Conservation (phyloP, 2,888 invertebrate species). For the Hydroisotoma schaefferi region DNA sequence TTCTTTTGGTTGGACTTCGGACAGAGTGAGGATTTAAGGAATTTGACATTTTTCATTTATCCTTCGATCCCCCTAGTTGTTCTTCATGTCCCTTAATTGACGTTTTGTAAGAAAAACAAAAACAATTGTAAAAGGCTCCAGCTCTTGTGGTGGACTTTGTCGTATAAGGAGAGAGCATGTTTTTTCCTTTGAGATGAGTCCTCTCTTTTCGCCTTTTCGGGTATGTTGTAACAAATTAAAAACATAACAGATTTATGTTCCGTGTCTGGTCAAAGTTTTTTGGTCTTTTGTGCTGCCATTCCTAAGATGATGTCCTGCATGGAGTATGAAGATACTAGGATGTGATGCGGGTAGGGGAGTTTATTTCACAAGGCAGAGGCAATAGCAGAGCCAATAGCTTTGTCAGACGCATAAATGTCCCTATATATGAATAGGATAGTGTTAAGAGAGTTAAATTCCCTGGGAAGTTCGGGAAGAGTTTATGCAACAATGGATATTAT, state of each 20-base stretch:
- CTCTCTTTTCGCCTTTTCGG: slow-evolving; percentile 1
- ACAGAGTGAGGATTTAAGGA: too few relatives aligned
- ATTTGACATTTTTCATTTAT: neutral
- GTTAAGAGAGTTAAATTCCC: too few relatives aligned
- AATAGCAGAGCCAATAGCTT: too few relatives aligned
- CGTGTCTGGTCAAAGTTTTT: neutral
- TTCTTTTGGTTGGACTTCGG: too few relatives aligned
- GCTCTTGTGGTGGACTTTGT: neutral
- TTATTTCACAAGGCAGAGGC: too few relatives aligned
- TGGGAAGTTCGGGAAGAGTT: too few relatives aligned
- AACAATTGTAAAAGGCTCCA: neutral
- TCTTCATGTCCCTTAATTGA: slow-evolving; percentile 2
- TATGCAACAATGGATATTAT: too few relatives aligned
- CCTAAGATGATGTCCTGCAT: too few relatives aligned
- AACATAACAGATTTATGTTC: neutral
- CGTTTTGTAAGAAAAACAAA: neutral
- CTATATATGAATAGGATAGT: too few relatives aligned
- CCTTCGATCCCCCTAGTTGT: neutral
- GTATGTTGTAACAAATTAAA: neutral
- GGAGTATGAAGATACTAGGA: too few relatives aligned
- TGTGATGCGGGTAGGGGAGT: too few relatives aligned
- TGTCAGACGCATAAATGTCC: too few relatives aligned
- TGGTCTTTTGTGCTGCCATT: neutral
- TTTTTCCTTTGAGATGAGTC: neutral
- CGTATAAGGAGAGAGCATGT: neutral